Percentiles rank a stretch among this genome's conserved stretches.
Conservation (phyloP, 2,888 invertebrate genomes). For the Leucophenga maculata region DNA sequence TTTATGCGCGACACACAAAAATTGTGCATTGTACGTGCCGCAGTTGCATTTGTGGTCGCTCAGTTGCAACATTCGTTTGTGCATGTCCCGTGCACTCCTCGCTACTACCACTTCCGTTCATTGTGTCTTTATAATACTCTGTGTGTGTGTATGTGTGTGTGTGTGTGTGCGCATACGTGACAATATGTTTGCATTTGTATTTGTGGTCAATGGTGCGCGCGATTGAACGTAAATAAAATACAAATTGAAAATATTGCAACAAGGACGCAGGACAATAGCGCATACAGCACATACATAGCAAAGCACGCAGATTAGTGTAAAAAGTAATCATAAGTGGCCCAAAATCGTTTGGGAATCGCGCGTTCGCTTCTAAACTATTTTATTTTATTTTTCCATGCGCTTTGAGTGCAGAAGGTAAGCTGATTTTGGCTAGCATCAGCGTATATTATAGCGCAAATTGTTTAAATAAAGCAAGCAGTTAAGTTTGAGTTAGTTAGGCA, state of each 20-base stretch:
- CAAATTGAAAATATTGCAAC: slow-evolving; percentile 52
- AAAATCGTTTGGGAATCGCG: too few species aligned
- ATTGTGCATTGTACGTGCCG: slow-evolving; percentile 40
- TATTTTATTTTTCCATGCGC: too few species aligned
- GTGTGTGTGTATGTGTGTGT: slow-evolving; percentile 46
- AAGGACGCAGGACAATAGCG: too few species aligned
- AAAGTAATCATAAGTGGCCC: slow-evolving; percentile 61
- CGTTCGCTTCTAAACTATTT: too few species aligned
- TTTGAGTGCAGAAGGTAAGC: too few species aligned
- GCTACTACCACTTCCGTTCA: background rate
- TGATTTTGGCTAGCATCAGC: too few species aligned
- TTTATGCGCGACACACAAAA: slow-evolving; percentile 44
- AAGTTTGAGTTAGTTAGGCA: too few species aligned
- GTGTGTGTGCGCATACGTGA: slow-evolving; percentile 23
- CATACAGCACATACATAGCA: slow-evolving; percentile 5
- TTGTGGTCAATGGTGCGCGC: slow-evolving; percentile 49
- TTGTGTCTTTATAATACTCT: slow-evolving; percentile 36
- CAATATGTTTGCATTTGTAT: slow-evolving; percentile 29
- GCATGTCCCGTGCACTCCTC: too few species aligned
- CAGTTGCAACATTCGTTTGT: background rate
- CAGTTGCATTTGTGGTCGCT: slow-evolving; percentile 13
- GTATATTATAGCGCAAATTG: too few species aligned
- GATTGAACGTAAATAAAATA: slow-evolving; percentile 57
- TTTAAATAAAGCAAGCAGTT: too few species aligned
- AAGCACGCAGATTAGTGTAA: slow-evolving; percentile 59